phyloP scores from a whole-genome alignment of 2,113 vertebrate genomes.

The Strigops habroptila region DNA sequence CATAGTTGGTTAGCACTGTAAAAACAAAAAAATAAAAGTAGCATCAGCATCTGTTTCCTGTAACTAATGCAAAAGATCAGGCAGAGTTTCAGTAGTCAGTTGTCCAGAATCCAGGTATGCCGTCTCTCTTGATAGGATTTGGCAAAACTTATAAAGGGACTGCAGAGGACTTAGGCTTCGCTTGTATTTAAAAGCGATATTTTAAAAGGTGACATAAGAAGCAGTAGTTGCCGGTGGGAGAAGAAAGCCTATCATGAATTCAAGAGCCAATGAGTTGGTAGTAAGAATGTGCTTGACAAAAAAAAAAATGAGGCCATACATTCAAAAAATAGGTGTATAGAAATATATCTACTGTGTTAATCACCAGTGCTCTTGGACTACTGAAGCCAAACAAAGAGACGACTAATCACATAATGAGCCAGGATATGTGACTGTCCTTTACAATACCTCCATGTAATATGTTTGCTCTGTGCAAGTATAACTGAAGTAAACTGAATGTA shows the following conservation, averaged over 20 bases:
- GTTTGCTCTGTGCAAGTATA: background rate
- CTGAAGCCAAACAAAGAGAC: background rate
- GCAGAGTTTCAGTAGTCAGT: background rate
- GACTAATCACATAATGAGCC: background rate
- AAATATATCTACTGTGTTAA: background rate
- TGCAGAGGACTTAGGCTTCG: background rate
- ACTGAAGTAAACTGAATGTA: background rate
- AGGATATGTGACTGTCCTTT: background rate
- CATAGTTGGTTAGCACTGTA: background rate
- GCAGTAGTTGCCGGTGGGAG: fast-evolving
- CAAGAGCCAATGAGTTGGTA: fast-evolving
- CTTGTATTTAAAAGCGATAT: background rate
- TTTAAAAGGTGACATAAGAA: background rate
- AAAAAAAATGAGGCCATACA: fast-evolving
- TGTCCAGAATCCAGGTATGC: background rate
- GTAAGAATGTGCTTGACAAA: background rate
- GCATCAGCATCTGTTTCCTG: background rate
- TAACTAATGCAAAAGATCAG: background rate
- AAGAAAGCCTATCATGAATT: background rate
- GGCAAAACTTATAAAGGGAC: background rate
- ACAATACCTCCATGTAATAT: background rate
- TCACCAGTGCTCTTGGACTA: background rate
- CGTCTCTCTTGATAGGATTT: background rate
- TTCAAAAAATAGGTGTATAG: background rate
- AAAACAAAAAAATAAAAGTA: background rate